Evolutionary conservation across 2,888 invertebrate species (phyloP), one percentile per base, ranked within the genome.

Genomic region (Spilarctia lutea): DNA sequence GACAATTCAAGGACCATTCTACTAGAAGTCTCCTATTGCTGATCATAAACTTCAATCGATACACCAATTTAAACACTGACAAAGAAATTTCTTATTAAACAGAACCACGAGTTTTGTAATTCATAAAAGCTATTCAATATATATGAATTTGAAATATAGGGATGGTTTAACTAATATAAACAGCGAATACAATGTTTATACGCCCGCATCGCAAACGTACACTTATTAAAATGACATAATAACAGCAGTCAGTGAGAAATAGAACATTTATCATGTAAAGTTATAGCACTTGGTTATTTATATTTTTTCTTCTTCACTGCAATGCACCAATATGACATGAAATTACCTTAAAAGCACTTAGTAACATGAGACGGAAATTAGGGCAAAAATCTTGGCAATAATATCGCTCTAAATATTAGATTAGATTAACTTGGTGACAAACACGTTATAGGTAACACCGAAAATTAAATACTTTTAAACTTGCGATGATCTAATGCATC

Each of bases 261-360:
- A 70, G 70, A 72, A 45, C 35, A 63, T 63, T 48, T 66, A 65
- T 74, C 70, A 71, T 71, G 71, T 72, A 71, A 67, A 72, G 60
- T 73, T 76, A 30, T 73, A 66, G 66, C 77, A 45, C 72, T 30
- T 30, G 75, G 70, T 78, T 73, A 71, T 75, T 68, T 74, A 74
- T 71, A 72, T 73, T 75, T 75, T 74, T 63, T 30, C 60, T 79
- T 45, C 39, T 45, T 73, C 35, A 74, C 84, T 65, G 85, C 84
- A 85, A 73, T 84, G 85, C 84, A 85, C 79, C 77, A 79, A 48
- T 63, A 69, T 68, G 67, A 66, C 30, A 42, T 63, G 39, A 60
- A 81, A 82, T 81, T 75, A 74, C 72, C 69, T 65, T 63, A 30
- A 73, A 73, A 42, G 56, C 30, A 66, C 68, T 48, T 56, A 39